Conservation (phyloP, 2,113 vertebrate species). For the Montifringilla adamsi region DNA sequence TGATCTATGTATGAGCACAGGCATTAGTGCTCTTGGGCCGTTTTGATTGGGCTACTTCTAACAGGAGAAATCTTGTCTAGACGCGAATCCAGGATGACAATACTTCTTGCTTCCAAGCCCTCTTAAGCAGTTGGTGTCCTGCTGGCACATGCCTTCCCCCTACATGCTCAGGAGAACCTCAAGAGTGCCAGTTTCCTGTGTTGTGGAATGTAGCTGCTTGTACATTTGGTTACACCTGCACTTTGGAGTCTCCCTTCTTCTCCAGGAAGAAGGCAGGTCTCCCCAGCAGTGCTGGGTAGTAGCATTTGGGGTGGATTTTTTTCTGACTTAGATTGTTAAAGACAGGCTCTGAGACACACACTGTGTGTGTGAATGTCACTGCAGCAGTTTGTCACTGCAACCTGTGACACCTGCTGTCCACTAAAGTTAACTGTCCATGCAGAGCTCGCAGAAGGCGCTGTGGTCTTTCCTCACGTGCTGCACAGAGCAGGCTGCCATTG, state of each 20-base stretch:
- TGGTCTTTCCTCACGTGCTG: fast-evolving
- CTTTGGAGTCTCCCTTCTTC: background rate
- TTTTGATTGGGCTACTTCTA: background rate
- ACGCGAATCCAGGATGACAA: background rate
- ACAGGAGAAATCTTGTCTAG: background rate
- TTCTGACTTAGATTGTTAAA: background rate
- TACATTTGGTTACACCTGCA: fast-evolving
- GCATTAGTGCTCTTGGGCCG: background rate
- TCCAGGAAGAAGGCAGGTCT: background rate
- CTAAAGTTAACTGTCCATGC: background rate
- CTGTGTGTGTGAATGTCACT: background rate
- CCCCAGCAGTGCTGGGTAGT: background rate
- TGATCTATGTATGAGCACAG: background rate
- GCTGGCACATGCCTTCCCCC: background rate
- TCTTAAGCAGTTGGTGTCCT: background rate
- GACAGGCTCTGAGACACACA: background rate
- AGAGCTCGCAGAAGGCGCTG: background rate
- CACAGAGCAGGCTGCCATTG: background rate
- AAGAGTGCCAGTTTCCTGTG: background rate
- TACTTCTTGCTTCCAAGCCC: background rate
- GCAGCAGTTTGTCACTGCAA: conserved; percentile 32
- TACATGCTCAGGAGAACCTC: background rate
- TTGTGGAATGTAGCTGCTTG: background rate
- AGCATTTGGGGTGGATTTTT: background rate
- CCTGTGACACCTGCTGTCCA: background rate